Base-by-base conservation (phyloP, 2,797 vertebrate genomes). In the Dipus sagitta region DNA sequence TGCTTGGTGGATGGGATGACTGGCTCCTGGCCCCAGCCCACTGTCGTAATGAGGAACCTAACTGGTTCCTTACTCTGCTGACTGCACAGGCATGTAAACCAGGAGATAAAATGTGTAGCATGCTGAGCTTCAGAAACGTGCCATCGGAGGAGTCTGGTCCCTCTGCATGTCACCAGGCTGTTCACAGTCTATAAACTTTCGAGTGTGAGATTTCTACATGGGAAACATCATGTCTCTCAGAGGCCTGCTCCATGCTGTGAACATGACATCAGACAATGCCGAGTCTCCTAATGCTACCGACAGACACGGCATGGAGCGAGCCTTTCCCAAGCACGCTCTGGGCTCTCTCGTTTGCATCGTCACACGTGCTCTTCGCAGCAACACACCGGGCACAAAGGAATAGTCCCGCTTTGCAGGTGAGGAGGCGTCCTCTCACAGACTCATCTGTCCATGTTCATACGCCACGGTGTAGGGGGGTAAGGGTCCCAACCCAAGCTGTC, bases 21-120 rank as follows among this genome's bases (percentile, higher is more conserved):
- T 96, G 91, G 94, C 94, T 96, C 77, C 94, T 96, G 96, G 96
- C 96, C 81, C 85, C 26, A 90, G 79, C 96, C 79, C 78, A 28
- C 90, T 58, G 94, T 71, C 68, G 14, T 92, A 86, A 92, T 92
- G 92, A 97, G 94, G 78, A 92, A 92, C 65, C 95, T 95, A 92
- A 92, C 93, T 78, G 34, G 68, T 84, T 96, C 90, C 96, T 94
- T 80, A 92, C 92, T 96, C 89, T 64, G 83, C 88, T 42, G 52
- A 88, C 95, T 92, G 83, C 90, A 92, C 95, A 94, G 81, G 65
- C 94, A 88, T 90, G 94, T 86, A 80, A 65, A 90, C 72, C 4
- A 28, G 96, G 42, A 94, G 96, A 84, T 68, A 90, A 30, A 70
- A 90, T 42, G 28, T 30, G 23, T 71, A 83, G 88, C 83, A 54